Percentiles rank a stretch among this genome's conserved stretches.
Conservation (phyloP, 2,113 vertebrate species). For the Prunella fulvescens region DNA sequence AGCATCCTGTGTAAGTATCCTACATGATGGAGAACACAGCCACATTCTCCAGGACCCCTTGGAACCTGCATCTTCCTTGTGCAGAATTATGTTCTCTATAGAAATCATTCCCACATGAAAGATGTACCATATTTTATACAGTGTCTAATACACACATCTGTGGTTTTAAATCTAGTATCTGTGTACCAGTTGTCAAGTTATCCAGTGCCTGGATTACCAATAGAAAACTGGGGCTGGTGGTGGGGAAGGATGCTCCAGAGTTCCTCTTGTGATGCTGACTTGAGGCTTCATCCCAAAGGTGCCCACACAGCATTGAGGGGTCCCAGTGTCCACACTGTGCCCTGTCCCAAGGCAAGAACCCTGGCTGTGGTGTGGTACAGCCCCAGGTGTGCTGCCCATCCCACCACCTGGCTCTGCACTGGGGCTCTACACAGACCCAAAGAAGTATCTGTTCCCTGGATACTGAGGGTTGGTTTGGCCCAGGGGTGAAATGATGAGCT, state of each 20-base stretch:
- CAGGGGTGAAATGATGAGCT: background rate
- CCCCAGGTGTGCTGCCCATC: background rate
- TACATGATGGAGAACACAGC: background rate
- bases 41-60: background rate
- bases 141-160: background rate
- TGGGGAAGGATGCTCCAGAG: background rate
- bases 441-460: background rate
- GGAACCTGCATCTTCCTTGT: background rate
- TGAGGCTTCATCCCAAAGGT: background rate
- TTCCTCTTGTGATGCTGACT: background rate
- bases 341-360: background rate
- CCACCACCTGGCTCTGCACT: background rate
- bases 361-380: background rate
- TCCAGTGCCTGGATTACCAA: background rate
- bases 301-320: accelerated
- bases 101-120: background rate
- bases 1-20: background rate
- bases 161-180: slow-evolving; percentile 21
- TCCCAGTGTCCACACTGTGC: background rate
- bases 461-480: background rate
- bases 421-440: background rate
- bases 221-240: background rate
- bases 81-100: background rate
- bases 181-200: slow-evolving; percentile 5
- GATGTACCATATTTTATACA: slow-evolving; percentile 7